These are phyloP conservation scores for Ornithoptera priamus DNA, from an alignment of 2,888 invertebrate species.

Conservation along the genomic window DNA sequence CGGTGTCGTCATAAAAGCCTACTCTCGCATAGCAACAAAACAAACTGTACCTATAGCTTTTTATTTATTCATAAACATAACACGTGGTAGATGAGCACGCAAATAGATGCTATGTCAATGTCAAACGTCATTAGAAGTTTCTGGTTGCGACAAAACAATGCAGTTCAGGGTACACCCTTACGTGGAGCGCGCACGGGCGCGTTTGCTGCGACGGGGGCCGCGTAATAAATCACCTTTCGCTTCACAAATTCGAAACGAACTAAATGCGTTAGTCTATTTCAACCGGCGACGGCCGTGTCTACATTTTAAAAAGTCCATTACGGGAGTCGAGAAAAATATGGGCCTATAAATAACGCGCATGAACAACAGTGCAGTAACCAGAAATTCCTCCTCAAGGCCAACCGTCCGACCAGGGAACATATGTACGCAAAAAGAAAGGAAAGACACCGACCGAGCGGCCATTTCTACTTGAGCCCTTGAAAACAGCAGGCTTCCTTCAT, in stretches of 20 bases:
- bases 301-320: constrained; percentile 29
- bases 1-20: background rate
- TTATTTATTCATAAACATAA: constrained; percentile 13
- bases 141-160: background rate
- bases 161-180: constrained; percentile 5
- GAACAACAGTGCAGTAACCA: constrained; percentile 63
- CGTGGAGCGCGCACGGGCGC: background rate
- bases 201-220: background rate
- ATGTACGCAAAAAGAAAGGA: constrained; percentile 71
- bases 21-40: background rate
- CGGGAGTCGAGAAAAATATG: constrained; percentile 35
- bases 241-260: constrained; percentile 17
- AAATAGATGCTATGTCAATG: constrained; percentile 29
- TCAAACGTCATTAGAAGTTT: constrained; percentile 25
- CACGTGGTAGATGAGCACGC: constrained; percentile 21
- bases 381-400: constrained; percentile 71
- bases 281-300: constrained; percentile 15
- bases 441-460: constrained; percentile 49
- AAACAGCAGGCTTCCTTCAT: constrained; percentile 55
- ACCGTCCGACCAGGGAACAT: constrained; percentile 74
- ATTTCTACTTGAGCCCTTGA: constrained; percentile 48
- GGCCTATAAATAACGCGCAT: constrained; percentile 62
- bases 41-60: constrained; percentile 5
- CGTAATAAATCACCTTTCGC: constrained; percentile 23
- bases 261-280: constrained; percentile 28